These are phyloP conservation scores for Axinella damicornis DNA, from an alignment of 37 sponge, comb jelly and placozoan genomes.

Conservation along the genomic window DNA sequence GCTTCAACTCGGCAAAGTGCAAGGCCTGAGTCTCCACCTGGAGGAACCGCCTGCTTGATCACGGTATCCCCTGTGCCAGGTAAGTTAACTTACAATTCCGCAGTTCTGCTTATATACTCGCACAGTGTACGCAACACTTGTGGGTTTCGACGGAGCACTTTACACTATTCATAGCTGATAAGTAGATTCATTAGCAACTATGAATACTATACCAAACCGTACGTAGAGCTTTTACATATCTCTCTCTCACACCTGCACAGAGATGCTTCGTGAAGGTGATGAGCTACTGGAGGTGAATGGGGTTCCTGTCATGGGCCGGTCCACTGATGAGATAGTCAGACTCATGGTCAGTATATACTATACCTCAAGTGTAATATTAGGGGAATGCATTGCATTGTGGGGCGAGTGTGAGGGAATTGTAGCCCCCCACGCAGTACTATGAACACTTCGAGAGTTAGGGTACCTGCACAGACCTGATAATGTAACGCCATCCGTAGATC, in stretches of 20 bases:
- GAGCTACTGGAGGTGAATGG: constrained; percentile 86
- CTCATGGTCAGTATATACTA: constrained; percentile 55
- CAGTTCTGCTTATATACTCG: constrained; percentile 5
- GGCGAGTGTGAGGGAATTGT: no score
- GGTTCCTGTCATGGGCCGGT: constrained; percentile 59
- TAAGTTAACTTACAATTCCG: constrained; percentile 80
- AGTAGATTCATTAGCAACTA: neutral
- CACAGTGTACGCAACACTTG: constrained; percentile 35
- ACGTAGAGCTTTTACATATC: neutral
- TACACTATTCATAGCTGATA: no score
- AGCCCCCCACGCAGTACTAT: no score
- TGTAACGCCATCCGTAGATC: no score
- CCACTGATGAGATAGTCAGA: constrained; percentile 64
- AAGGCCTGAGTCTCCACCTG: constrained; percentile 94
- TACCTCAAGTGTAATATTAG: no score
- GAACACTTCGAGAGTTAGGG: no score
- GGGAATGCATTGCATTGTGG: no score
- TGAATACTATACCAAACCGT: neutral
- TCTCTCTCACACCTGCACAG: constrained; percentile 10
- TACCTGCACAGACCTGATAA: no score
- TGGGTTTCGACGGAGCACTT: constrained; percentile 33
- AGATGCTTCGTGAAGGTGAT: constrained; percentile 78
- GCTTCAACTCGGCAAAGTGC: constrained; percentile 97
- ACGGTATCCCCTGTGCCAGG: constrained; percentile 96
- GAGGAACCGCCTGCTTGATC: constrained; percentile 93